A percentile compares a stretch with the other conserved stretches of the same genome.
Conservation (phyloP, 92 coral and sea anemone genomes). For the Epizoanthus stellaris region DNA sequence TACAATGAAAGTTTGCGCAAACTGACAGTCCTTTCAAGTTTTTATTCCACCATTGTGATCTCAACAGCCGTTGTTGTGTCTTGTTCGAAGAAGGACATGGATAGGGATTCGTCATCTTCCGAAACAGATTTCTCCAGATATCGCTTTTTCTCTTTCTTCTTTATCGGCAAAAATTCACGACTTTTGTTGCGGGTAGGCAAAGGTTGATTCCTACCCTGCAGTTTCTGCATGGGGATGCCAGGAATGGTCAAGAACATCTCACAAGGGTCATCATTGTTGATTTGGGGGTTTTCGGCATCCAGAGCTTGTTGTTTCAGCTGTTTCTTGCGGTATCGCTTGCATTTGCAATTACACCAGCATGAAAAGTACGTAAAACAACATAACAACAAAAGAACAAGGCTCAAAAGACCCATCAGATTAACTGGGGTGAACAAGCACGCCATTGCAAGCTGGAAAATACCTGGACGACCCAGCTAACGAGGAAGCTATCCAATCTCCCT, state of each 20-base stretch:
- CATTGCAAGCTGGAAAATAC: neutral
- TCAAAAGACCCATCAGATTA: neutral
- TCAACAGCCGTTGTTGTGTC: no score
- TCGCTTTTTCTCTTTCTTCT: neutral
- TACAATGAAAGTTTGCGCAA: no score
- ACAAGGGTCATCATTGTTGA: neutral
- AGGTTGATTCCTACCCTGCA: neutral
- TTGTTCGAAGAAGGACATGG: no score
- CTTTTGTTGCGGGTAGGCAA: neutral
- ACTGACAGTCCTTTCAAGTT: no score
- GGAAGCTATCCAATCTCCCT: no score
- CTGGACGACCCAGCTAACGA: neutral
- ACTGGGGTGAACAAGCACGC: neutral
- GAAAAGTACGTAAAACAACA: neutral
- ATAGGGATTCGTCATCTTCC: neutral
- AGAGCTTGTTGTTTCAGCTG: neutral
- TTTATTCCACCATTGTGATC: no score
- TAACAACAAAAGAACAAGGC: neutral
- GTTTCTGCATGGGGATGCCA: neutral
- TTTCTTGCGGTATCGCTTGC: constrained; percentile 4
- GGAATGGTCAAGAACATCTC: neutral
- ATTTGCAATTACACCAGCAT: constrained; percentile 10
- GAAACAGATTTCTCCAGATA: neutral
- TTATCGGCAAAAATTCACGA: neutral
- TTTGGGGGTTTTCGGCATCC: neutral